A percentile compares a stretch with the other conserved stretches of the same genome.
Conservation (phyloP, 2,888 invertebrate species). For the Tortricodes alternella region DNA sequence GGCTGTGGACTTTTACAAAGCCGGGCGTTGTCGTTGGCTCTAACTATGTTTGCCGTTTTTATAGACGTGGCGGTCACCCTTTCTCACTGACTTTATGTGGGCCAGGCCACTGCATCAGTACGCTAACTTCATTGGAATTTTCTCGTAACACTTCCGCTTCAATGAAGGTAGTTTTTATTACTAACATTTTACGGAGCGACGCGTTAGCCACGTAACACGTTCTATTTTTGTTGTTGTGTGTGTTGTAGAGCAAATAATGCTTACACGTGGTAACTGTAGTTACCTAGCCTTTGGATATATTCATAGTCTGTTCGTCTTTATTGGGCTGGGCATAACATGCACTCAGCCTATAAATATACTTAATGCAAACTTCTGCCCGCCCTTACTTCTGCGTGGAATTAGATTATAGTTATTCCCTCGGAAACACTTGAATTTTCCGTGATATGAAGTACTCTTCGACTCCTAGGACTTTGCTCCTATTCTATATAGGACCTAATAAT, state of each 20-base stretch:
- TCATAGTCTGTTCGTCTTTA: background rate
- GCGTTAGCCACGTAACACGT: background rate
- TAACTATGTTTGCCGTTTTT: constrained; percentile 53
- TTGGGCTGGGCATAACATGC: too few relatives aligned
- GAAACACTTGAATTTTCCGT: too few relatives aligned
- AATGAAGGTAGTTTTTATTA: constrained; percentile 8
- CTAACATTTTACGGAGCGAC: constrained; percentile 1
- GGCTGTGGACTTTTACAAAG: constrained; percentile 22
- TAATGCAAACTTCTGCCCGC: too few relatives aligned
- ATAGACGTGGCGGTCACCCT: constrained; percentile 39
- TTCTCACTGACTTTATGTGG: constrained; percentile 37
- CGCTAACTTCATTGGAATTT: constrained; percentile 30
- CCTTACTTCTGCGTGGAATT: too few relatives aligned
- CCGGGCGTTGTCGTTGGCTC: constrained; percentile 33
- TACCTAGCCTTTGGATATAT: background rate
- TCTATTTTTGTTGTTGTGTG: background rate
- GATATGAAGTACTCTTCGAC: too few relatives aligned
- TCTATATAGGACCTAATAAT: too few relatives aligned
- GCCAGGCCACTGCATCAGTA: constrained; percentile 18
- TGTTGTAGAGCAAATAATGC: background rate
- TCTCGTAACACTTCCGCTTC: constrained; percentile 10
- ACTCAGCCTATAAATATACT: too few relatives aligned
- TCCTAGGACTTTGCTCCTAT: too few relatives aligned
- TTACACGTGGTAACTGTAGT: too few relatives aligned
- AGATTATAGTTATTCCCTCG: too few relatives aligned